Evolutionary conservation across 2,888 invertebrate species (phyloP).

Genomic region (Coelopa pilipes): DNA sequence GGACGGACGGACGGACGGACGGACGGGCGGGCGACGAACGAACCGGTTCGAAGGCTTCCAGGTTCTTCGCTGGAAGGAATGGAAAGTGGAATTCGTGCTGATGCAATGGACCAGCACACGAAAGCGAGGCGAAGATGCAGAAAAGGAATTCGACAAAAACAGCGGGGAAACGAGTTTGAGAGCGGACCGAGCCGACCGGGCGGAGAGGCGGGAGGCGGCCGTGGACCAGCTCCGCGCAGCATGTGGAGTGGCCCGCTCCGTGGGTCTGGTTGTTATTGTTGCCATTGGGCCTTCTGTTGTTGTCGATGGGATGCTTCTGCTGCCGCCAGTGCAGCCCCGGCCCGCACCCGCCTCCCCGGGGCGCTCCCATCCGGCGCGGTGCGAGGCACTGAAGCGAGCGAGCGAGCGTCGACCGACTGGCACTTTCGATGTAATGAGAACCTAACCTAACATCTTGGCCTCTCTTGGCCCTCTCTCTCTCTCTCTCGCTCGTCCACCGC

Average conservation of each 20-base stretch:
- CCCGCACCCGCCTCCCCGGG: no score
- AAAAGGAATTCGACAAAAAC: constrained; percentile 12
- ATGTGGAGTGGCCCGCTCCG: background rate
- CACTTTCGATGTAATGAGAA: constrained; percentile 17
- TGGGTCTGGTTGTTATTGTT: background rate
- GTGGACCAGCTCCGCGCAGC: background rate
- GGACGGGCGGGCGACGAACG: no score
- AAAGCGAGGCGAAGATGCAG: constrained; percentile 8
- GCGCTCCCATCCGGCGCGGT: no score
- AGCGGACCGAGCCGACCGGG: background rate
- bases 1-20: no score
- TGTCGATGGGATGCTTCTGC: no score
- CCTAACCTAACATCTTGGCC: constrained; percentile 24
- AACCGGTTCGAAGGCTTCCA: background rate
- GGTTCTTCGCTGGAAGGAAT: background rate
- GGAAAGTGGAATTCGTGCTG: constrained; percentile 13
- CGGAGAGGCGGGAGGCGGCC: background rate
- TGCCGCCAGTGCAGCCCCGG: no score
- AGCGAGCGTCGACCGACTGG: no score
- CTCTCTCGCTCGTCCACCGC: constrained; percentile 10
- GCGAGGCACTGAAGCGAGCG: no score
- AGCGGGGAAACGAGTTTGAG: constrained; percentile 18
- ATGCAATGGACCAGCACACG: background rate
- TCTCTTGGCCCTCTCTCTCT: constrained; percentile 24
- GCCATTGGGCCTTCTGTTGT: no score